Evolutionary conservation across 2,797 vertebrate genomes (phyloP), one percentile per base, ranked within the genome.

Genomic region (Pseudocheirus occidentalis): DNA sequence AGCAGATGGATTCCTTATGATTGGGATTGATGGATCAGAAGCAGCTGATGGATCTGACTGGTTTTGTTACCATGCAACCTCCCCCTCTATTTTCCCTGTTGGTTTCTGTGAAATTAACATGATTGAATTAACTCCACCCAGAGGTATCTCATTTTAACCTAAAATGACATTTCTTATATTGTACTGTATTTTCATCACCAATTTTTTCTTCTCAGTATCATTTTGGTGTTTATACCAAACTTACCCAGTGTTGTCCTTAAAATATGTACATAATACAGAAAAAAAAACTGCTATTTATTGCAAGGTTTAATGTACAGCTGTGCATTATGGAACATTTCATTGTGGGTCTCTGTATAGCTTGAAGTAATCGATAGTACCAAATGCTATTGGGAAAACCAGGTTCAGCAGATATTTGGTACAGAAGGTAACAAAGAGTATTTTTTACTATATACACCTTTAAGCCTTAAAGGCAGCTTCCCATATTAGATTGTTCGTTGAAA

Each of bases 51-150:
- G 99, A 90, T 99, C 99, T 97, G 99, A 99, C 99, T 99, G 99
- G 99, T 99, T 99, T 99, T 99, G 99, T 98, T 99, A 99, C 97
- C 99, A 99, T 98, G 99, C 99, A 98, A 99, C 99, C 96, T 99
- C 99, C 95, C 99, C 99, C 97, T 99, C 99, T 97, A 99, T 99
- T 98, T 99, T 99, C 98, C 99, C 99, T 97, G 99, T 99, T 98
- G 99, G 99, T 99, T 99, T 99, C 99, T 99, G 99, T 99, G 99
- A 99, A 99, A 99, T 99, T 99, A 99, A 99, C 99, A 99, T 98
- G 98, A 99, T 99, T 98, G 99, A 99, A 98, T 99, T 99, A 98
- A 99, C 99, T 93, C 99, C 99, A 98, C 99, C 99, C 97, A 99
- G 99, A 99, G 99, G 99, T 99, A 97, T 59, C 98, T 95, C 81